Evolutionary conservation across 2,113 vertebrate genomes (phyloP), one percentile per base, ranked within the genome.

Genomic region (Chamaetylas fuelleborni): DNA sequence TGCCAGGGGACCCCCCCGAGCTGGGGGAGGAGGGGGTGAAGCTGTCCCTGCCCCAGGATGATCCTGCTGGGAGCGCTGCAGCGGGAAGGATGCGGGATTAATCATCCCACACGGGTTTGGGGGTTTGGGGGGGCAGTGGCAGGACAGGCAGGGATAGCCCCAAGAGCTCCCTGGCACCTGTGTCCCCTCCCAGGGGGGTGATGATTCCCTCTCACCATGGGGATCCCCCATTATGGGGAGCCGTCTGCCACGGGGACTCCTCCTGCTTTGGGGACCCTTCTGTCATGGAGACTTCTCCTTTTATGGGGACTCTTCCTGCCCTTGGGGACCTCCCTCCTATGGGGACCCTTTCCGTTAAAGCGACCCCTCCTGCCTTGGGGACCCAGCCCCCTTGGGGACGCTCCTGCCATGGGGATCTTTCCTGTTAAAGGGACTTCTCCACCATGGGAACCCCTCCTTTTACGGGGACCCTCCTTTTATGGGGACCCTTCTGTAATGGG

Each of bases 121-220:
- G n/a, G 8, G 19, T 40, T 12, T 31, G 19, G 1, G 22, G 11
- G 57, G 60, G 34, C 36, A 82, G 51, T 2, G 3, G 19, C 12
- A 7, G 25, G 34, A 29, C 34, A 23, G 36, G 57, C 17, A 26
- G 50, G 11, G 31, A 6, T 18, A 28, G 34, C 5, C 6, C 53
- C n/a, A 7, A 25, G 23, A 28, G 9, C 1, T 14, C 19, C 42
- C 33, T 3, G 78, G 11, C n/a, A 60, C 7, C 78, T 2, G 2
- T 3, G 69, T 25, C 31, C 29, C 24, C 65, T 62, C 12, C 29
- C 57, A 11, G 17, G 0, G 0, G 1, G 56, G 42, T 0, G 4
- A 50, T 4, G 67, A 11, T 9, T 33, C 54, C 26, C 12, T 60
- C 45, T 3, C 11, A 34, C 42, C 65, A 25, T 17, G 19, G 24